Base-by-base conservation (phyloP, 1,140 invertebrate genomes). In the Chionoecetes opilio region DNA sequence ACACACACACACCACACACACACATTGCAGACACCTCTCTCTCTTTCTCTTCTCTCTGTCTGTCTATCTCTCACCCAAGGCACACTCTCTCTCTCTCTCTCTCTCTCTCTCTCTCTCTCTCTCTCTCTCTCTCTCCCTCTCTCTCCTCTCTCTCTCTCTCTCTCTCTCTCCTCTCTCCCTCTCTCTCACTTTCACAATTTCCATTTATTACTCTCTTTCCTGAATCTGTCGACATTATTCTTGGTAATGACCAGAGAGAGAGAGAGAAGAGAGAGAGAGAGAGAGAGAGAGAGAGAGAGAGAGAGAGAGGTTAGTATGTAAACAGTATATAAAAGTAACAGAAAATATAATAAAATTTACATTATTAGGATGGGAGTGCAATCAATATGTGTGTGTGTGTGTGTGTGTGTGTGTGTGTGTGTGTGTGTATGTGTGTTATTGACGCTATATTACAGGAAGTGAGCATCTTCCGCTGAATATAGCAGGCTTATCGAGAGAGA, bases 131-230 rank as follows among this genome's bases (percentile, higher is more conserved):
- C 82, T 95, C 95, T 95, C 86, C 46, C 87, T 85, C 38, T 92
- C 21, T 82, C 85, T 94, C 95, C 91, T 92, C 95, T 82, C 93
- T 87, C 87, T 95, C 87, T 85, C 86, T 94, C 93, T 96, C 90
- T 46, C 89, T 93, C 86, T 87, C 96, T 90, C 96, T 91, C 92
- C 82, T 89, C 82, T 88, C 95, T 82, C 34, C 94, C 37, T 95
- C 93, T 94, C 92, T 41, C 96, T 96, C 53, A 92, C 86, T 92
- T 41, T 90, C 84, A 93, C 82, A 92, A 82, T 92, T 82, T 93
- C 82, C 91, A 32, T 91, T 91, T 85, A 37, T 82, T 86, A 34
- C 41, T 37, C 53, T 37, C 82, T 26, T 91, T 82, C 63, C 92
- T 94, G 91, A 84, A 41, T 75, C 91, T 82, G 91, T 92, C 91